These are phyloP conservation scores for Tichodroma muraria DNA, from an alignment of 2,113 vertebrate genomes.

Conservation along the genomic window DNA sequence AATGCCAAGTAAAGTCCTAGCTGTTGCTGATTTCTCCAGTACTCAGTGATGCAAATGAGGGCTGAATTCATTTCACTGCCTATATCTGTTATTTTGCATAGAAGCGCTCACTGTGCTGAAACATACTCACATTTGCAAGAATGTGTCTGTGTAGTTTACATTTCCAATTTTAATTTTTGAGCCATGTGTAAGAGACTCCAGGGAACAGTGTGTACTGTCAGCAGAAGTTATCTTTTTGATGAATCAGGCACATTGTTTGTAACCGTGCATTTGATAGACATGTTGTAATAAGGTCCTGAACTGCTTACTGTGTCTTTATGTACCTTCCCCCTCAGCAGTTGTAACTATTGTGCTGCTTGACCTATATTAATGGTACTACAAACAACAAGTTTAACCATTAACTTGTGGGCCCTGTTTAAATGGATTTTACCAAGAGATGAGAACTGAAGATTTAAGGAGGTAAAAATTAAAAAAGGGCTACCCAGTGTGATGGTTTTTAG, in stretches of 20 bases:
- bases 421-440: slow-evolving; percentile 62
- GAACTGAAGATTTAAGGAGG: slow-evolving; percentile 38
- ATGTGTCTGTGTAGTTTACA: slow-evolving; percentile 29
- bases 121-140: background rate
- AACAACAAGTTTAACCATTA: slow-evolving; percentile 84
- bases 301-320: slow-evolving; percentile 73
- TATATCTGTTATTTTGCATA: background rate
- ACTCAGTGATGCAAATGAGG: background rate
- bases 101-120: slow-evolving; percentile 19
- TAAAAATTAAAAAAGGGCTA: slow-evolving; percentile 3
- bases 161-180: slow-evolving; percentile 58
- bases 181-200: slow-evolving; percentile 30
- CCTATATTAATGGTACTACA: slow-evolving; percentile 75
- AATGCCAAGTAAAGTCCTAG: background rate
- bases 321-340: slow-evolving; percentile 73
- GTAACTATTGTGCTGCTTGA: slow-evolving; percentile 71
- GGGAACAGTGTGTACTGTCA: slow-evolving; percentile 46
- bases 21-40: background rate
- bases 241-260: slow-evolving; percentile 78
- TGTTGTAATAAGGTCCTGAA: slow-evolving; percentile 75
- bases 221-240: slow-evolving; percentile 64
- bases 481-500: background rate
- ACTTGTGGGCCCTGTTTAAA: slow-evolving; percentile 70
- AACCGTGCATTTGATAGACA: slow-evolving; percentile 72
- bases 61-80: background rate